These are phyloP conservation scores for Palythoa grandis DNA, from an alignment of 92 coral and sea anemone genomes.

Conservation along the genomic window DNA sequence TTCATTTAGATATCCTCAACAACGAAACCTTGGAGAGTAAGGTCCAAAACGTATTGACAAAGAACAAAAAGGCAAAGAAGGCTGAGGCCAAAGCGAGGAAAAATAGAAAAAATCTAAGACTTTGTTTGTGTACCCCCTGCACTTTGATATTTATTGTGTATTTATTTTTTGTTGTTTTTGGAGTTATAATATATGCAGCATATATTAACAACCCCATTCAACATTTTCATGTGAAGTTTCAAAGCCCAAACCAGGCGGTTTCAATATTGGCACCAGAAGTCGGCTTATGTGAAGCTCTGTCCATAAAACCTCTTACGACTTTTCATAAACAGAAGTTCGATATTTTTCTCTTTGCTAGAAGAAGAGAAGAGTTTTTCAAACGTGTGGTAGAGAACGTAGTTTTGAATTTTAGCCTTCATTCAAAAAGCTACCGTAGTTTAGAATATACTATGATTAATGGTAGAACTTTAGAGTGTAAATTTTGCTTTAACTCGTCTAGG, in stretches of 20 bases:
- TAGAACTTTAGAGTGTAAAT: background rate
- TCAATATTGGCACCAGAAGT: background rate
- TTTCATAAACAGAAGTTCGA: background rate
- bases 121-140: background rate
- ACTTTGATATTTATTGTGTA: background rate
- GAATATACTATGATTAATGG: background rate
- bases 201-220: background rate
- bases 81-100: background rate
- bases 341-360: background rate
- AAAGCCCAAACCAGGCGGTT: conserved; percentile 9
- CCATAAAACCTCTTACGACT: background rate
- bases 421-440: background rate
- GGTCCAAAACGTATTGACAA: background rate
- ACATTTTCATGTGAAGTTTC: background rate
- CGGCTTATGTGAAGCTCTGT: background rate
- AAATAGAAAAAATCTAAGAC: background rate
- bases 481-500: conserved; percentile 1
- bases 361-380: background rate
- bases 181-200: background rate
- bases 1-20: background rate
- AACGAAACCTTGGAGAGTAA: background rate
- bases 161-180: background rate
- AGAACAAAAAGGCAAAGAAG: background rate
- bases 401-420: background rate
- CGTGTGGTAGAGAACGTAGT: too few relatives aligned